These are phyloP conservation scores for Acleris laterana DNA, from an alignment of 2,888 invertebrate genomes.

Conservation along the genomic window DNA sequence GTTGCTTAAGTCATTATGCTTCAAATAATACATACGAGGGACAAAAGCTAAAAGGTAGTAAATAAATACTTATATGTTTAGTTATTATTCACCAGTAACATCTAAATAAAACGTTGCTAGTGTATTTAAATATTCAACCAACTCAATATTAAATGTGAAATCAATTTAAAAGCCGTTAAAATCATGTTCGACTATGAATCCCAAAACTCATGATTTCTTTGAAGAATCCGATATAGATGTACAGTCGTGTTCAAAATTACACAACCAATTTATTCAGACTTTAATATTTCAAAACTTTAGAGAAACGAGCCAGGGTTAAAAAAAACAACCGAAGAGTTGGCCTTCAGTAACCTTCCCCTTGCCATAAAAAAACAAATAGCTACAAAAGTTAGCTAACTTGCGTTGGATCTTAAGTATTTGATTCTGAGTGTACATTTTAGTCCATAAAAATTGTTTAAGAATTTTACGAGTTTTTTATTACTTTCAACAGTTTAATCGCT, in stretches of 20 bases:
- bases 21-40: no score
- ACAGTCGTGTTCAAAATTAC: constrained; percentile 4
- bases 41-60: no score
- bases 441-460: constrained; percentile 30
- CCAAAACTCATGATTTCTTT: constrained; percentile 16
- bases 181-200: constrained; percentile 18
- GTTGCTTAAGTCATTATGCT: no score
- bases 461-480: constrained; percentile 31
- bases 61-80: background rate
- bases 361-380: no score
- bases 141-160: constrained; percentile 10
- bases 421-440: constrained; percentile 5
- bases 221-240: constrained; percentile 12
- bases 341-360: no score
- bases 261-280: background rate
- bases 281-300: no score
- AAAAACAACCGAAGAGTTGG: no score
- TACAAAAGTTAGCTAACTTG: background rate
- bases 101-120: background rate
- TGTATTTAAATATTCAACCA: background rate
- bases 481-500: constrained; percentile 22
- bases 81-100: background rate
- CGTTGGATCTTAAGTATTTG: background rate
- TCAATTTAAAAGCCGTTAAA: constrained; percentile 27
- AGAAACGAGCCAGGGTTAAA: no score